Conservation (phyloP, 2,888 invertebrate species). For the Ptychoptera contaminata region DNA sequence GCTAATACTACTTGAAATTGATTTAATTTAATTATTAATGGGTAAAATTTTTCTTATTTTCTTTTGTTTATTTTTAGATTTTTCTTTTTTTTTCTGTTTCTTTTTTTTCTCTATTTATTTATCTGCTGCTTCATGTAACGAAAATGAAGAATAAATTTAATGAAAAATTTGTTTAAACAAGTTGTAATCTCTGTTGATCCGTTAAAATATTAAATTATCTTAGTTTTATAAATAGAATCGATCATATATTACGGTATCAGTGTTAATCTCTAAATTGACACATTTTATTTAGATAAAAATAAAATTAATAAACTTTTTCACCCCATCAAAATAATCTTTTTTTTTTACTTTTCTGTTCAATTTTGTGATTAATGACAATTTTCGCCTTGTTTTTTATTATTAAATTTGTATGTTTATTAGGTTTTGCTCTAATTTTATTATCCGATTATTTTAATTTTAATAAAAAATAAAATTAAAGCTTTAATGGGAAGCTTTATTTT, state of each 20-base stretch:
- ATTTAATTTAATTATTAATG: too few species aligned
- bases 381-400: neutral
- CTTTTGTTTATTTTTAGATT: too few species aligned
- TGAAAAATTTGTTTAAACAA: too few species aligned
- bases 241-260: neutral
- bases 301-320: neutral
- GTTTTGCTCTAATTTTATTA: neutral
- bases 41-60: too few species aligned
- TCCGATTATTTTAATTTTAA: neutral
- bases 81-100: too few species aligned
- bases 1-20: too few species aligned
- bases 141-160: too few species aligned
- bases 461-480: neutral
- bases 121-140: too few species aligned
- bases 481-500: neutral
- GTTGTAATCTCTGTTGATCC: too few species aligned
- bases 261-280: neutral
- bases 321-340: too few species aligned
- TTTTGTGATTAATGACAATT: neutral
- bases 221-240: neutral
- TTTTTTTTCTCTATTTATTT: too few species aligned
- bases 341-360: neutral
- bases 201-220: neutral
- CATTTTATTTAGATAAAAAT: neutral
- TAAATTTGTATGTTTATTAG: neutral